Conservation (phyloP, 2,797 vertebrate species). For the Sebastes melanostomus region DNA sequence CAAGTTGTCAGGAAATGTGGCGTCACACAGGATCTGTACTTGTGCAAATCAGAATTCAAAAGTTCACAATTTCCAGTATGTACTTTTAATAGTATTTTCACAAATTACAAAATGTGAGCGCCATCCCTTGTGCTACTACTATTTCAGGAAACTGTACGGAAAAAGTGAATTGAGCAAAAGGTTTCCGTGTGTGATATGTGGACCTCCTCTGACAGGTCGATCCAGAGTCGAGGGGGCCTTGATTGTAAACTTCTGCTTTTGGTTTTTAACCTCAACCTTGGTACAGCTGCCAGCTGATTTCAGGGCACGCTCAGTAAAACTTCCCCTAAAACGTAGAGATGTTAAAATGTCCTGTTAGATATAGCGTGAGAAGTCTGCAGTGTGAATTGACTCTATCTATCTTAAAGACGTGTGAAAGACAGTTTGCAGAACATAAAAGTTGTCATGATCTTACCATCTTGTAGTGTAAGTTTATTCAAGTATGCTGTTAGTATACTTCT, state of each 20-base stretch:
- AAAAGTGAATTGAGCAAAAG: neutral
- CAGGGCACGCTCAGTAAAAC: neutral
- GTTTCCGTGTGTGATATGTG: neutral
- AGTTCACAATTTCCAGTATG: neutral
- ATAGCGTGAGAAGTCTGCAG: neutral
- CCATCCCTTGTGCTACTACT: neutral
- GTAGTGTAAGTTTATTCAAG: too few relatives aligned
- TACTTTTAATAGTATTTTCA: neutral
- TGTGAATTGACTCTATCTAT: neutral
- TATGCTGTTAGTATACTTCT: too few relatives aligned
- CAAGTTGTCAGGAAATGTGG: neutral
- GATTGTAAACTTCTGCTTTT: conserved; percentile 4
- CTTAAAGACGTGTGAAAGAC: neutral
- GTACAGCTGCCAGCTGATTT: too few relatives aligned
- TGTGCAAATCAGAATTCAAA: neutral
- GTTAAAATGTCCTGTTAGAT: neutral
- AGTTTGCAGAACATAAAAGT: neutral
- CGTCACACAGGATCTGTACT: neutral
- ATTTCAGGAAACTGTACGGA: neutral
- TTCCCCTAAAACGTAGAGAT: neutral
- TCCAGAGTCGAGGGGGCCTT: neutral
- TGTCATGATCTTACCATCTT: neutral
- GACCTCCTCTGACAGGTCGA: neutral
- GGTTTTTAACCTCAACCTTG: neutral
- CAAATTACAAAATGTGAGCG: neutral